A percentile compares a stretch with the other conserved stretches of the same genome.
Evolutionary conservation across 64 coral and sea anemone genomes (phyloP).

Genomic region (Porites australiensis): DNA sequence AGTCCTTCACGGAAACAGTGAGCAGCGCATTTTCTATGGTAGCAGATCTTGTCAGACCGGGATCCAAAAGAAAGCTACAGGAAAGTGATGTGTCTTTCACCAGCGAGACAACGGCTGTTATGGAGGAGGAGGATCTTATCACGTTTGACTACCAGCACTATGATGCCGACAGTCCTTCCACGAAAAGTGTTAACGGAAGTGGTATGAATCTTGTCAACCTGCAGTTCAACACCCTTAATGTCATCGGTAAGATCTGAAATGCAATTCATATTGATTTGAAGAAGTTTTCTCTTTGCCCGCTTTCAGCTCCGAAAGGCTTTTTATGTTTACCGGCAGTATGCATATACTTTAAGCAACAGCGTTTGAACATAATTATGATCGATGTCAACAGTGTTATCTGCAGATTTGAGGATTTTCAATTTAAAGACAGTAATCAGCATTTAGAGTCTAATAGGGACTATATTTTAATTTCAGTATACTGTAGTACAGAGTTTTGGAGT

Average conservation of each 20-base stretch:
- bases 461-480: too few relatives aligned
- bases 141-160: conserved; percentile 89
- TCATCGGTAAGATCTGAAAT: conserved; percentile 77
- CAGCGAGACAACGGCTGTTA: conserved; percentile 32
- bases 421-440: too few relatives aligned
- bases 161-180: conserved; percentile 83
- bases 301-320: too few relatives aligned
- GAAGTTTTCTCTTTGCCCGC: too few relatives aligned
- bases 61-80: conserved; percentile 24
- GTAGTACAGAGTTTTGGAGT: too few relatives aligned
- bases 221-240: conserved; percentile 89
- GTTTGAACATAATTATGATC: too few relatives aligned
- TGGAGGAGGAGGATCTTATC: conserved; percentile 83
- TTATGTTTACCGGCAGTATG: too few relatives aligned
- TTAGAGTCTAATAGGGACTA: too few relatives aligned
- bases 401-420: too few relatives aligned
- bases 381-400: too few relatives aligned
- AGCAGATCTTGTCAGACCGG: conserved; percentile 60
- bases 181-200: conserved; percentile 33
- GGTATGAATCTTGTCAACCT: conserved; percentile 78
- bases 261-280: not conserved
- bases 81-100: conserved; percentile 21
- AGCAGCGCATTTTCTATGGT: conserved; percentile 77
- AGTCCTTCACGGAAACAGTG: conserved; percentile 73
- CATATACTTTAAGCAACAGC: too few relatives aligned